These are phyloP conservation scores for Tineola bisselliella DNA, from an alignment of 2,888 invertebrate species.

Conservation along the genomic window DNA sequence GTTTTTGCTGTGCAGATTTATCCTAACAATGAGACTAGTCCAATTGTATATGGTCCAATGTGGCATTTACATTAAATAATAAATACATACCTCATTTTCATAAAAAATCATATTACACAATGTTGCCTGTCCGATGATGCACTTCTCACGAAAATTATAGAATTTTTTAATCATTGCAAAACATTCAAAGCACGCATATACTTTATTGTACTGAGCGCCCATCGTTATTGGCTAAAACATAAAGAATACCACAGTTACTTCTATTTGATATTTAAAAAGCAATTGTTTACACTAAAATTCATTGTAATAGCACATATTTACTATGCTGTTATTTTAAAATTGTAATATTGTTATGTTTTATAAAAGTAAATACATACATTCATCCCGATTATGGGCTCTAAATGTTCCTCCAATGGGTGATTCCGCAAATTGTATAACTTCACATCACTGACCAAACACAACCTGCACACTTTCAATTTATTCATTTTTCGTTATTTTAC, in stretches of 20 bases:
- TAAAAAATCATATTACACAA: conserved; percentile 33
- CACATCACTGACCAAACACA: conserved; percentile 42
- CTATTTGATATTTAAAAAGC: background rate
- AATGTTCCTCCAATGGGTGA: conserved; percentile 38
- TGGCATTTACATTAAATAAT: too few relatives aligned
- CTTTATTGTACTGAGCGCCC: conserved; percentile 22
- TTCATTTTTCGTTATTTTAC: conserved; percentile 27
- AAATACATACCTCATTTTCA: conserved; percentile 32
- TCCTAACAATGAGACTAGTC: too few relatives aligned
- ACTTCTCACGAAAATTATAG: conserved; percentile 39
- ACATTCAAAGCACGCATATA: conserved; percentile 45
- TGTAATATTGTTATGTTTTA: too few relatives aligned
- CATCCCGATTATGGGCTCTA: conserved; percentile 34
- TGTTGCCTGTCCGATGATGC: conserved; percentile 32
- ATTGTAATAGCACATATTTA: background rate
- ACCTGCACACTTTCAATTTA: conserved; percentile 41
- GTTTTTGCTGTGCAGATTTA: too few relatives aligned
- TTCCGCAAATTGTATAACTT: conserved; percentile 36
- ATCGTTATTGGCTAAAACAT: conserved; percentile 28
- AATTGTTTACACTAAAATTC: background rate
- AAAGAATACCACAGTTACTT: background rate
- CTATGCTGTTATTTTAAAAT: too few relatives aligned
- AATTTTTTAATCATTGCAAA: conserved; percentile 37
- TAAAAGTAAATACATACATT: conserved; percentile 41
- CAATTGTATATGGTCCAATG: too few relatives aligned